phyloP scores from a whole-genome alignment of 2,113 vertebrate genomes.

The Neodontobutis hainanensis region DNA sequence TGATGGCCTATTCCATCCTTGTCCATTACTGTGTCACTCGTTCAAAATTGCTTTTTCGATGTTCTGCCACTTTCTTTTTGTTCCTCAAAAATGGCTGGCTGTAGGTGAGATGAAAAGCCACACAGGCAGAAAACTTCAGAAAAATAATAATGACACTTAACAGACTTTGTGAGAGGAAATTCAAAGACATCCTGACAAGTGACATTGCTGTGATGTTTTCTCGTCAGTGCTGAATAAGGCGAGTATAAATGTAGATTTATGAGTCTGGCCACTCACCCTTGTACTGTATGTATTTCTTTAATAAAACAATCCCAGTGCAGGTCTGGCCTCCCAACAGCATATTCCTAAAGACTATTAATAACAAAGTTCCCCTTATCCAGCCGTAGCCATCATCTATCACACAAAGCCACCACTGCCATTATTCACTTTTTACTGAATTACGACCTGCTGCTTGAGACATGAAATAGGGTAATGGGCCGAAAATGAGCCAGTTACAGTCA shows the following conservation, averaged over 20 bases:
- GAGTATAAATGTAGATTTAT: constrained; percentile 9
- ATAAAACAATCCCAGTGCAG: constrained; percentile 17
- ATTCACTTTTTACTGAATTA: constrained; percentile 67
- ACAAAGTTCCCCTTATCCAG: constrained; percentile 26
- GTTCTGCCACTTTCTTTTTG: constrained; percentile 53
- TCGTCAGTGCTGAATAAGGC: background rate
- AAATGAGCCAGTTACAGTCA: constrained; percentile 74
- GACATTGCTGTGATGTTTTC: background rate
- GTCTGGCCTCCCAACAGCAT: constrained; percentile 55
- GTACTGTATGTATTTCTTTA: background rate
- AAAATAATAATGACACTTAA: background rate
- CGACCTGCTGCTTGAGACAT: constrained; percentile 65
- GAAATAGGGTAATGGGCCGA: constrained; percentile 73
- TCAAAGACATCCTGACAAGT: background rate
- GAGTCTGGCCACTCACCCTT: background rate
- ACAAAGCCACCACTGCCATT: constrained; percentile 42
- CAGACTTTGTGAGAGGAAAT: background rate
- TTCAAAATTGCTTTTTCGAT: constrained; percentile 73
- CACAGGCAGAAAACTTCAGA: background rate
- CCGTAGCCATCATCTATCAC: constrained; percentile 62
- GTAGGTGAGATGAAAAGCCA: constrained; percentile 32
- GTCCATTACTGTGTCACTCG: constrained; percentile 72
- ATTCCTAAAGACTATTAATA: constrained; percentile 67
- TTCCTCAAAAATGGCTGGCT: constrained; percentile 38
- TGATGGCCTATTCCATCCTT: constrained; percentile 66